Percentiles rank a stretch among this genome's conserved stretches.
Evolutionary conservation across 2,888 invertebrate species (phyloP).

Genomic region (Ophioninae sp.): DNA sequence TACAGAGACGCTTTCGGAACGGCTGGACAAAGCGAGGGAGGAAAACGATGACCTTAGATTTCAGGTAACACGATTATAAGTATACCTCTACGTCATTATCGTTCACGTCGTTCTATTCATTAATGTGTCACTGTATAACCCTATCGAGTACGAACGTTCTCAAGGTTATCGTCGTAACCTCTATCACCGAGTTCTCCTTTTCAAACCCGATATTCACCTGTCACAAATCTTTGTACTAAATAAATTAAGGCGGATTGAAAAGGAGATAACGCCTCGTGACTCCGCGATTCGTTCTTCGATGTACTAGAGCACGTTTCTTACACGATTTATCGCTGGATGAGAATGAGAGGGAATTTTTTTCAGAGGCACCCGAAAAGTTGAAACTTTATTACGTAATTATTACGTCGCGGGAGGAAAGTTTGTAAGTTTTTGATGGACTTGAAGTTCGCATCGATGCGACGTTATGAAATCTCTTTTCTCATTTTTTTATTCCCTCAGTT

Average conservation of each 20-base stretch:
- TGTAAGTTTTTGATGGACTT: not conserved
- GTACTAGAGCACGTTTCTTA: not conserved
- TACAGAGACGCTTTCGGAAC: constrained; percentile 86
- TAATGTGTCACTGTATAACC: constrained; percentile 5
- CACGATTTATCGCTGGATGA: not conserved
- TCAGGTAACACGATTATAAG: constrained; percentile 83
- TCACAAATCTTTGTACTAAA: not conserved
- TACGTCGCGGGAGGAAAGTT: too few species aligned
- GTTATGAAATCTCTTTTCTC: too few species aligned
- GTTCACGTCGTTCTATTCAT: constrained; percentile 14
- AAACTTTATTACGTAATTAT: too few species aligned
- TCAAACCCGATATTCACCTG: not conserved
- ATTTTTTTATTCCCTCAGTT: too few species aligned
- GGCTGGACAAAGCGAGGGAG: constrained; percentile 88
- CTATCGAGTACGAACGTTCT: not conserved
- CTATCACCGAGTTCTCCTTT: not conserved
- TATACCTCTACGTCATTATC: not conserved
- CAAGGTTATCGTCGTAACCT: not conserved
- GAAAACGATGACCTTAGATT: constrained; percentile 92
- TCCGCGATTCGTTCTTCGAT: not conserved
- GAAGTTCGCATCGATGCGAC: too few species aligned
- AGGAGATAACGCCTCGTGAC: not conserved
- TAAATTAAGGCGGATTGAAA: not conserved
- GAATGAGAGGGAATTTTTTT: too few species aligned
- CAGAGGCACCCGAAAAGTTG: too few species aligned